Conservation (phyloP, 1,140 invertebrate species). For the Tribolium castaneum region DNA sequence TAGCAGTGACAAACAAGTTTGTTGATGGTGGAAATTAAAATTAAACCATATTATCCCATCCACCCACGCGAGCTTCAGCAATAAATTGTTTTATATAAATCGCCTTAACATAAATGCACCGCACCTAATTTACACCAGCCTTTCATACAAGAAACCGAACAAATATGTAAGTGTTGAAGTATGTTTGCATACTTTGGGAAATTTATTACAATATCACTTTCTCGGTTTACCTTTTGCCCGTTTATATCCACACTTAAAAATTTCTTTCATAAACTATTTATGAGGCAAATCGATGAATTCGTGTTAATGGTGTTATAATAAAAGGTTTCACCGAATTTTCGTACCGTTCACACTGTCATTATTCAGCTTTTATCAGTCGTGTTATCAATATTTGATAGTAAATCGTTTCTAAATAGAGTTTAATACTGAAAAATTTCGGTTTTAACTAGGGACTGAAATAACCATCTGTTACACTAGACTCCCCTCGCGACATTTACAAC, state of each 20-base stretch:
- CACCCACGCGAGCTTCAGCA: constrained; percentile 39
- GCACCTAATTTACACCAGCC: constrained; percentile 46
- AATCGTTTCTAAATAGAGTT: background rate
- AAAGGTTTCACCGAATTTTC: constrained; percentile 19
- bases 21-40: background rate
- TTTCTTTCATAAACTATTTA: constrained; percentile 6
- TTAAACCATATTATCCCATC: constrained; percentile 27
- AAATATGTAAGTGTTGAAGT: constrained; percentile 34
- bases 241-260: constrained; percentile 2
- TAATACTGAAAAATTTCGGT: background rate
- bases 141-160: constrained; percentile 25
- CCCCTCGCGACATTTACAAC: constrained; percentile 39
- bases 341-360: constrained; percentile 16
- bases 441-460: constrained; percentile 31
- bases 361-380: background rate
- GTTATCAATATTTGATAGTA: constrained; percentile 7
- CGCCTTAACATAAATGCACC: constrained; percentile 46
- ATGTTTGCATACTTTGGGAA: constrained; percentile 32
- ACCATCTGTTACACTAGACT: constrained; percentile 42
- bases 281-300: background rate
- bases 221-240: background rate
- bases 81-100: constrained; percentile 53
- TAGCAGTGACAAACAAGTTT: background rate
- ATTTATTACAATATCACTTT: constrained; percentile 31
- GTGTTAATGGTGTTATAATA: constrained; percentile 25